Evolutionary conservation across 2,797 vertebrate genomes (phyloP), one percentile per base, ranked within the genome.

Genomic region (Brotula barbata): DNA sequence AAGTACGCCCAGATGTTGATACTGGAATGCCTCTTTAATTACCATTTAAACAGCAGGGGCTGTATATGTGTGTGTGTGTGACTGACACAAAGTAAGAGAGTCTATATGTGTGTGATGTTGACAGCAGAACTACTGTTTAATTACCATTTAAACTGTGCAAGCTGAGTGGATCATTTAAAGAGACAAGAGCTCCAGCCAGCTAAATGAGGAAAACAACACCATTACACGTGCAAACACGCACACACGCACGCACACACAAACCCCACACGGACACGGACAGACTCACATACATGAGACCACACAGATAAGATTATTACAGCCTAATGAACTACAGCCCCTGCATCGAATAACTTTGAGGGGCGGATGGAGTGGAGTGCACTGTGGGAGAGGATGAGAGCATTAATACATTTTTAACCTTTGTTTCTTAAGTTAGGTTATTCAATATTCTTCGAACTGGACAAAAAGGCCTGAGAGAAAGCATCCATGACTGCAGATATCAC

Each of bases 141-240:
- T 98, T 95, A 96, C 92, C 95, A 96, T 95, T 93, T 94, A 96
- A 96, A 97, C 94, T 93, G 94, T 89, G 91, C 91, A 94, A 94
- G 94, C 95, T 95, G 94, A 97, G 93, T 93, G 94, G 94, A 92
- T 93, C 91, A 87, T 95, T 95, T 94, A 95, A 93, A 96, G 93
- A 91, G 73, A 84, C 73, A 83, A 90, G 90, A 92, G 93, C 92
- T 91, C 88, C 93, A 95, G 92, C 92, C 92, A 95, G 92, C 92
- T 93, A 93, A 93, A 93, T 92, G 93, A 93, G 94, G 92, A 93
- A 95, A 95, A 94, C 83, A 91, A 95, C 68, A 68, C 8, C 49
- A 50, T 47, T 61, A 73, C 43, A 47, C 19, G 58, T 47, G n/a
- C 58, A 62, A 36, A 45, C 47, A 40, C 17, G 34, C 23, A 60